A percentile compares a stretch with the other conserved stretches of the same genome.
phyloP scores from a whole-genome alignment of 2,888 invertebrate genomes.

The Patella depressa region DNA sequence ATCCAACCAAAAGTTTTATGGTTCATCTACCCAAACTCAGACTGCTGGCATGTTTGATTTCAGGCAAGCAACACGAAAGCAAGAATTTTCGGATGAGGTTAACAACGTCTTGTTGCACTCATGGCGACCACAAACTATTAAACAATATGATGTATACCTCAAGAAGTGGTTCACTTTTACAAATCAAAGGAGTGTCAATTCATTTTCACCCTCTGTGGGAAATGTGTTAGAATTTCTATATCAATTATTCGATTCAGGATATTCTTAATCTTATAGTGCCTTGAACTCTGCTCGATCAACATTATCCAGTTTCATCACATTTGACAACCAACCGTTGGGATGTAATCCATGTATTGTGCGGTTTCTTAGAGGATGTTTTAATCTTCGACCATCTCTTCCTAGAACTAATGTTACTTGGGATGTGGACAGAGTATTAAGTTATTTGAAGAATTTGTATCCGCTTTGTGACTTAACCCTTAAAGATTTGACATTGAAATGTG shows the following conservation, averaged over 20 bases:
- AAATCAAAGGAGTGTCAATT: neutral
- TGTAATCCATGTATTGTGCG: constrained; percentile 19
- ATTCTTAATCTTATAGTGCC: neutral
- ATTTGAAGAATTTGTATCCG: neutral
- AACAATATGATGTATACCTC: neutral
- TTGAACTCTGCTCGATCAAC: neutral
- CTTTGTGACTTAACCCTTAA: neutral
- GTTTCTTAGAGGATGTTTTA: constrained; percentile 30
- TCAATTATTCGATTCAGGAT: neutral
- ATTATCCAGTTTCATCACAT: neutral
- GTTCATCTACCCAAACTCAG: constrained; percentile 3
- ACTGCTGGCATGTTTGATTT: neutral
- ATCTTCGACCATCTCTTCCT: constrained; percentile 20
- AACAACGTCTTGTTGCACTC: neutral
- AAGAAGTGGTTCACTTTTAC: neutral
- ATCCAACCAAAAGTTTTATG: neutral
- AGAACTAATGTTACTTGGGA: constrained; percentile 10
- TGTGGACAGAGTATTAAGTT: constrained; percentile 15
- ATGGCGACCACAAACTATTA: neutral
- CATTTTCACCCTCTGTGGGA: neutral
- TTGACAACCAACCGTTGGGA: neutral
- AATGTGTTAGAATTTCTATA: neutral
- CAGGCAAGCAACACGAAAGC: neutral
- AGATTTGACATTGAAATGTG: neutral
- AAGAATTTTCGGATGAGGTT: neutral